Evolutionary conservation across 2,113 vertebrate genomes (phyloP).

Genomic region (Pygoscelis adeliae): DNA sequence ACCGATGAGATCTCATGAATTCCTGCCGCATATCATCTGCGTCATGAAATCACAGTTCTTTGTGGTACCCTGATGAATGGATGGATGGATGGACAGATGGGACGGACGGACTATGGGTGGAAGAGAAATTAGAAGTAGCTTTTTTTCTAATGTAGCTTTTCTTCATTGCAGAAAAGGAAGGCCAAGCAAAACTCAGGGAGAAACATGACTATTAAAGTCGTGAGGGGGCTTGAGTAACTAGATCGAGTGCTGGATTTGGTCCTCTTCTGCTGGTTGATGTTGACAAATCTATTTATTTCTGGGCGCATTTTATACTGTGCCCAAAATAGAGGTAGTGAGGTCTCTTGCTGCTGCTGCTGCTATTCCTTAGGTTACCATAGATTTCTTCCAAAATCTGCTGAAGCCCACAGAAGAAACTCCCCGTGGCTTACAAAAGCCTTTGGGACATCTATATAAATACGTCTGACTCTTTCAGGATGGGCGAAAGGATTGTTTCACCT

Average conservation of each 20-base stretch:
- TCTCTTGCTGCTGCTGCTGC: not conserved
- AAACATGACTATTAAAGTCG: not conserved
- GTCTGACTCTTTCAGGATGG: not conserved
- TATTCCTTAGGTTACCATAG: not conserved
- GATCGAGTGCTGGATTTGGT: not conserved
- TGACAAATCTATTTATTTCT: slow-evolving; percentile 6
- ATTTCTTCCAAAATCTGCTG: not conserved
- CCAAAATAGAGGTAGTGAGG: not conserved
- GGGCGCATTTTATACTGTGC: not conserved
- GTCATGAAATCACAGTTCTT: not conserved
- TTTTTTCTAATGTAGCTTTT: not conserved
- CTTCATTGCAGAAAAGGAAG: not conserved
- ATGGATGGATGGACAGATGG: not conserved
- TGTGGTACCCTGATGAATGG: not conserved
- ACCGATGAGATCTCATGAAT: not conserved
- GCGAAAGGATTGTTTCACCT: not conserved
- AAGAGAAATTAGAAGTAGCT: not conserved
- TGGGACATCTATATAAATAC: not conserved
- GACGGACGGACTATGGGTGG: not conserved
- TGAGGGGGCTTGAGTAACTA: not conserved
- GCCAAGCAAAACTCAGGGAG: not conserved
- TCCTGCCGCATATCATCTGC: not conserved
- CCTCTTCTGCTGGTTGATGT: not conserved
- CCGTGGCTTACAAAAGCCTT: not conserved
- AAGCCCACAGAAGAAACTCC: not conserved